These are phyloP conservation scores for Calosoma granatense DNA, from an alignment of 1,140 invertebrate species.

Conservation along the genomic window DNA sequence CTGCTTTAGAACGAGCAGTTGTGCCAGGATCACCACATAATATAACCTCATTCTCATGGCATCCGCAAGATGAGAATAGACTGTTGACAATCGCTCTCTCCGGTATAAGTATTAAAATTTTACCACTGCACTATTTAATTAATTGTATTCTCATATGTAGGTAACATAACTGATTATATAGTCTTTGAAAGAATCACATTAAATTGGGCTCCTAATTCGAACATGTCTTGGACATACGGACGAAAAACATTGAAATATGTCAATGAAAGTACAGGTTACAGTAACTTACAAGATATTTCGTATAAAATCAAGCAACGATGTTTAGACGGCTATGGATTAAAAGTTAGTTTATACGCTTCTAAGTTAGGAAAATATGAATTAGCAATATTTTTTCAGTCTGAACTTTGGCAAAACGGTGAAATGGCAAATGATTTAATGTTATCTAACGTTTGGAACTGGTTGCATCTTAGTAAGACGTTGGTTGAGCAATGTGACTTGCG, in stretches of 20 bases:
- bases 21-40: conserved; percentile 40
- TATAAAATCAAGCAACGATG: conserved; percentile 61
- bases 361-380: neutral
- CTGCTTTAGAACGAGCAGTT: conserved; percentile 62
- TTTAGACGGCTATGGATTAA: conserved; percentile 64
- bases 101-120: conserved; percentile 31
- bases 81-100: conserved; percentile 55
- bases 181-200: conserved; percentile 74
- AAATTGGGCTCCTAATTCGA: conserved; percentile 61
- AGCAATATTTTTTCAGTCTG: conserved; percentile 32
- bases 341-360: conserved; percentile 41
- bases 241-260: conserved; percentile 52
- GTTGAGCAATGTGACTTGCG: conserved; percentile 50
- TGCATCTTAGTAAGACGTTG: conserved; percentile 58
- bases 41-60: conserved; percentile 73
- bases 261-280: conserved; percentile 25
- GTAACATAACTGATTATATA: conserved; percentile 54
- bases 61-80: conserved; percentile 66
- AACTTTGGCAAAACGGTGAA: conserved; percentile 54
- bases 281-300: conserved; percentile 59
- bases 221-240: conserved; percentile 64
- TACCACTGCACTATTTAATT: conserved; percentile 1
- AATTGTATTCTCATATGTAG: conserved; percentile 30
- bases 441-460: conserved; percentile 62
- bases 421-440: conserved; percentile 48